phyloP scores from a whole-genome alignment of 2,113 vertebrate species.

The Macquaria australasica region DNA sequence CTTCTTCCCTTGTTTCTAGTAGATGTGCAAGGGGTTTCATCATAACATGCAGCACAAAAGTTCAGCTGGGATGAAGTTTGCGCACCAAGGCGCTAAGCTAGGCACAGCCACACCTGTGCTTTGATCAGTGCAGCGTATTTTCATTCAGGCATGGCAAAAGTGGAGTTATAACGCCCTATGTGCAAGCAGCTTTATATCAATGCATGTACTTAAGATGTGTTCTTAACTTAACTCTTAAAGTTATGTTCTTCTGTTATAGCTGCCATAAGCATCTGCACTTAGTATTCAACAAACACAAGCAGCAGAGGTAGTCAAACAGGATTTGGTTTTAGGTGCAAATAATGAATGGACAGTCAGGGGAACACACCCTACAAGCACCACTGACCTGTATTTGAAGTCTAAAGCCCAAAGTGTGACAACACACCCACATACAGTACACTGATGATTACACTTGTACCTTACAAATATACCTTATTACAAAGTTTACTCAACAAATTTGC shows the following conservation, averaged over 20 bases:
- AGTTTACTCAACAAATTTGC: not conserved
- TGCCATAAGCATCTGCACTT: not conserved
- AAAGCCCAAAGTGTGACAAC: not conserved
- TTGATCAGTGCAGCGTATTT: conserved; percentile 33
- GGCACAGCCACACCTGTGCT: conserved; percentile 34
- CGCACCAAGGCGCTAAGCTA: not conserved
- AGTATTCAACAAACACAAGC: not conserved
- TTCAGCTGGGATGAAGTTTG: conserved; percentile 51
- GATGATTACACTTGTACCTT: not conserved
- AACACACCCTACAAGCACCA: not conserved
- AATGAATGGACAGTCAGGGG: not conserved
- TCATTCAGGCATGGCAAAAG: not conserved
- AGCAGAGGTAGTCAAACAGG: not conserved
- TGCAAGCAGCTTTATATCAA: not conserved
- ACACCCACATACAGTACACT: not conserved
- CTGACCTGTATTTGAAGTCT: not conserved
- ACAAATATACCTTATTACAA: not conserved
- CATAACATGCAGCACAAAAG: conserved; percentile 23
- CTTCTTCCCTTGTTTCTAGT: conserved; percentile 1
- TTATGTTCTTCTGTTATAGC: not conserved
- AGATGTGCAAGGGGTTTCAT: not conserved
- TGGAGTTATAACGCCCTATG: not conserved
- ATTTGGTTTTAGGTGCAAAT: not conserved
- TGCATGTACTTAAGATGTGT: no score
- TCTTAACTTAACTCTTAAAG: not conserved